Base-by-base conservation (phyloP, 2,797 vertebrate species). In the Spea hammondii region DNA sequence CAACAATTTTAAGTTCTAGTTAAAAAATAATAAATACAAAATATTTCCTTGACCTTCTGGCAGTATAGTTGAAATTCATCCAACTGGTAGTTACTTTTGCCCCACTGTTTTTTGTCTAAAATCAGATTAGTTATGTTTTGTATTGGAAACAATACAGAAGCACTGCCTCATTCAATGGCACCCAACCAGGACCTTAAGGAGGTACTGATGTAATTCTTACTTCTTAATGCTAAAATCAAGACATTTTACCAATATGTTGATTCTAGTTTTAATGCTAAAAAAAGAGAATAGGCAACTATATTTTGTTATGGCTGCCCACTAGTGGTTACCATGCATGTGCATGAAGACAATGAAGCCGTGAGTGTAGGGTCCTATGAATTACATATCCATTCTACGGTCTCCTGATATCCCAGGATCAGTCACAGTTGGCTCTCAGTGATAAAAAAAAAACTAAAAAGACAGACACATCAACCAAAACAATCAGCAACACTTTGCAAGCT, bases 11-110 rank as follows among this genome's bases (percentile, higher is more conserved):
- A 48, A 67, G 11, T 74, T 69, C 7, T 50, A 48, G 5, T 62
- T 51, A 46, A 59, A 78, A 72, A 49, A 69, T 67, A 60, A 73
- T 64, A 74, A 59, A 74, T 60, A 76, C 8, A 69, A 69, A 66
- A 79, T 45, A 74, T 64, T 46, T 64, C 17, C 48, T 53, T 51
- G 47, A 62, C 65, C 67, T 50, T 59, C 50, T 47, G 67, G 12
- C 74, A 54, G 57, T 69, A 69, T 69, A 49, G 67, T 11, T 65
- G 53, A 70, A 70, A 79, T 54, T 51, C 8, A 51, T 53, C 48
- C 6, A 5, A 12, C 48, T 54, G 60, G 7, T n/a, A 49, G 50
- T n/a, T 14, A 60, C 8, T 53, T 62, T 75, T 32, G 49, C 17
- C 64, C 32, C 13, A 49, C 17, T 72, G 4, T n/a, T 65, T 68